Evolutionary conservation across 2,888 invertebrate species (phyloP), one percentile per base, ranked within the genome.

Genomic region (Hirtodrosophila trivittata): DNA sequence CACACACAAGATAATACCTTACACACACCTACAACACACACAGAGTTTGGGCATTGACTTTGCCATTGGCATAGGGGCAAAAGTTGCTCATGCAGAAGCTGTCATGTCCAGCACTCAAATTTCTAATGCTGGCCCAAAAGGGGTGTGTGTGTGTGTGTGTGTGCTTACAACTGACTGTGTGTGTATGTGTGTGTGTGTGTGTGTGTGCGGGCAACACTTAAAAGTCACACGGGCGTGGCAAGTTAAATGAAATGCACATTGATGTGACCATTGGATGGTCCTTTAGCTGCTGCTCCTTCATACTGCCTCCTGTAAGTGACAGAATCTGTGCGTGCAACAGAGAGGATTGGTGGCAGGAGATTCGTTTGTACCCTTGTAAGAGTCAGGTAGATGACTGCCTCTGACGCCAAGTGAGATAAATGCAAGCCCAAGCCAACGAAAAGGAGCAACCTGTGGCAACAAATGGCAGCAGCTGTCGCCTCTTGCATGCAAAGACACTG

Each of bases 21-120:
- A 77, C 75, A 86, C 83, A 83, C 86, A 80, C 81, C 80, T 81
- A 83, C 84, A 72, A 66, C 73, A 66, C 16, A 57, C 38, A 38
- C 39, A 18, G 33, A 30, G 38, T 37, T 39, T 55, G 39, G 30
- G 45, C 51, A 30, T 55, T 54, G 51, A 43, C 56, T 49, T 73
- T 68, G 64, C 63, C 71, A 63, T 62, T 38, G 60, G 59, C 69
- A 76, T 82, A 85, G 83, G 87, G 75, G 73, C 76, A 54, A 56
- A 69, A 81, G 71, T 74, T 77, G 84, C 75, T 82, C 87, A 86
- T 80, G 87, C 87, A 86, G 87, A 86, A 86, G 77, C 84, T 86
- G 86, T 86, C 86, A 87, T 87, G 86, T 86, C 86, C 86, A 87
- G 87, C 87, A 77, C 81, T 77, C 81, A 68, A 75, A 77, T 77